Evolutionary conservation across 2,113 vertebrate species (phyloP).

Genomic region (Trachemys scripta): DNA sequence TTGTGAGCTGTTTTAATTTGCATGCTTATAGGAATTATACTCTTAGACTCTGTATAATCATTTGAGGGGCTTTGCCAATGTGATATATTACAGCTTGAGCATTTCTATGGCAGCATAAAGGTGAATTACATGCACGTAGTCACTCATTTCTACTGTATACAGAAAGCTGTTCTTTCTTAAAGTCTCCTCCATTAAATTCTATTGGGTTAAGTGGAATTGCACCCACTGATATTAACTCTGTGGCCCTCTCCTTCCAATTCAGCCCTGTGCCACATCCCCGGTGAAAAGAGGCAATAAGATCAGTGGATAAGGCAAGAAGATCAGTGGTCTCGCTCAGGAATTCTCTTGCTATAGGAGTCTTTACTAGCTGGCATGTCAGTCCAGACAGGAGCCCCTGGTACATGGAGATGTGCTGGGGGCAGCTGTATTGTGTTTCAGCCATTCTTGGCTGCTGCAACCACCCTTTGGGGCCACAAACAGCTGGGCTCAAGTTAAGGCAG

Average conservation of each 20-base stretch:
- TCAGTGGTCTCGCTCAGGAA: not conserved
- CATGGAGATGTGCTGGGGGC: not conserved
- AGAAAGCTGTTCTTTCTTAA: too few relatives aligned
- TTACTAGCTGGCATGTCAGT: not conserved
- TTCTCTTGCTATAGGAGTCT: not conserved
- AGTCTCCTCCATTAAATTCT: too few relatives aligned
- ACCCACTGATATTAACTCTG: too few relatives aligned
- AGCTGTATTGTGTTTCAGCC: accelerated
- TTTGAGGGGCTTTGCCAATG: not conserved
- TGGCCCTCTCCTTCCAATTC: too few relatives aligned
- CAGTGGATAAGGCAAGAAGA: not conserved
- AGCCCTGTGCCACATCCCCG: too few relatives aligned
- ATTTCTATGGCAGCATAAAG: not conserved
- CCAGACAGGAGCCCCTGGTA: not conserved
- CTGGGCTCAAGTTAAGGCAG: not conserved
- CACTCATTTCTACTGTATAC: too few relatives aligned
- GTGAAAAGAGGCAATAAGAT: too few relatives aligned
- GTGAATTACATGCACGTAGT: not conserved
- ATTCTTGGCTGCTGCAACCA: not conserved
- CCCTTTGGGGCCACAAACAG: not conserved
- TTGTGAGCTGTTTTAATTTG: not conserved
- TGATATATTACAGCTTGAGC: not conserved
- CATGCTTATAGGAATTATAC: not conserved
- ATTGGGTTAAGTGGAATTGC: too few relatives aligned
- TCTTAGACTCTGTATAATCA: not conserved